These are phyloP conservation scores for Scolopax rusticola DNA, from an alignment of 2,797 vertebrate genomes.

Conservation along the genomic window DNA sequence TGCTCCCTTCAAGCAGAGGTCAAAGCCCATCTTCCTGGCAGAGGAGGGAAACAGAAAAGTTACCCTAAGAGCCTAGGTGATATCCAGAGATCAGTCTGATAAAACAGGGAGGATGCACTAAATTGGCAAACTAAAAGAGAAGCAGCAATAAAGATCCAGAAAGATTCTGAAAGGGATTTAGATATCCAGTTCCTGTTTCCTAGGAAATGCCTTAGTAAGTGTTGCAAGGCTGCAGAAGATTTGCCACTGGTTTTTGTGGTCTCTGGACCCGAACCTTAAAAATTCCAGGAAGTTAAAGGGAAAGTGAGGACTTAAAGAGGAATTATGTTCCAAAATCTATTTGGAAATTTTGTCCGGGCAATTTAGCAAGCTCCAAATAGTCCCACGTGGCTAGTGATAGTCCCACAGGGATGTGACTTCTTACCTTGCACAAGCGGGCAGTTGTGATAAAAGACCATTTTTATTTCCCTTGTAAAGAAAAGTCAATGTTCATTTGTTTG, in stretches of 20 bases:
- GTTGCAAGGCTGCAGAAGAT: not conserved
- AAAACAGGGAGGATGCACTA: not conserved
- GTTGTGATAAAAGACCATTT: slow-evolving; percentile 35
- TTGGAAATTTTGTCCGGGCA: not conserved
- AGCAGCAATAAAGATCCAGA: not conserved
- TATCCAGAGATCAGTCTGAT: not conserved
- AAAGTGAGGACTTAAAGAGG: not conserved
- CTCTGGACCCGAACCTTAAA: not conserved
- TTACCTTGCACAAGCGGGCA: not conserved
- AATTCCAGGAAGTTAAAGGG: not conserved
- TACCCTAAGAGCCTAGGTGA: not conserved
- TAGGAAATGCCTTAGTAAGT: not conserved
- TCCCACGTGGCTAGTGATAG: not conserved
- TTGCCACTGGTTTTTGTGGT: not conserved
- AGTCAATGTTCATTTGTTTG: slow-evolving; percentile 76
- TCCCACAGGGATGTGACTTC: not conserved
- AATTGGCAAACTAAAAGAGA: not conserved
- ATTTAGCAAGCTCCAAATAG: not conserved
- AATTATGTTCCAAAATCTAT: not conserved
- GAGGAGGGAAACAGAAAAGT: not conserved
- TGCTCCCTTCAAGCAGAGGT: not conserved
- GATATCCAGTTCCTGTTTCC: not conserved
- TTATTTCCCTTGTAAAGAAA: slow-evolving; percentile 60
- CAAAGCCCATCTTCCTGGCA: not conserved
- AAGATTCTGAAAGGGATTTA: not conserved